Evolutionary conservation across 2,888 invertebrate species (phyloP).

Genomic region (Leptinotarsa juncta): DNA sequence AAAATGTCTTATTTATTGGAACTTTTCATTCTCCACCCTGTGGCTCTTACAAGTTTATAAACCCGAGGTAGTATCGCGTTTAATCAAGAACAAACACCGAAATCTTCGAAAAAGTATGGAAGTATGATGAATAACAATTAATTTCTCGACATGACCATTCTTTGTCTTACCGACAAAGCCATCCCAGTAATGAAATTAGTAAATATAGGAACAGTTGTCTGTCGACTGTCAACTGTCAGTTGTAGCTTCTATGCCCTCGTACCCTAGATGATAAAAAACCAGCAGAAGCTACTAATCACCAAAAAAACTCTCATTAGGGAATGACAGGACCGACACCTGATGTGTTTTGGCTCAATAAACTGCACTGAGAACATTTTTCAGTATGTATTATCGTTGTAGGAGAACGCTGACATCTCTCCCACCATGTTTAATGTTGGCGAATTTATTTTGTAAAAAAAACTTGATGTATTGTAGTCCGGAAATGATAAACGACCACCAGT

Average conservation of each 20-base stretch:
- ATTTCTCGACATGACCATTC: no score
- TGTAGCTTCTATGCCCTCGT: neutral
- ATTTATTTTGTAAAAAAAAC: slow-evolving; percentile 15
- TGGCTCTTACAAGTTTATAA: no score
- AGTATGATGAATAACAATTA: no score
- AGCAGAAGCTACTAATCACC: neutral
- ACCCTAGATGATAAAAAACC: neutral
- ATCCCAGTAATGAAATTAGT: no score
- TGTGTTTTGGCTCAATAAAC: neutral
- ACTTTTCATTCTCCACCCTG: no score
- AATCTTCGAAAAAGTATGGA: no score
- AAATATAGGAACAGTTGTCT: no score
- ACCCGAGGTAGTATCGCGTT: no score
- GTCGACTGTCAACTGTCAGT: no score
- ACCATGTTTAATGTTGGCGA: slow-evolving; percentile 8
- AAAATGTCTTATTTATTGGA: no score
- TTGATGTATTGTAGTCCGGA: slow-evolving; percentile 17
- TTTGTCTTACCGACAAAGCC: no score
- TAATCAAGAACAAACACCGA: no score
- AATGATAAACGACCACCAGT: slow-evolving; percentile 10
- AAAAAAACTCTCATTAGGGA: neutral
- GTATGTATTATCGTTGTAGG: neutral
- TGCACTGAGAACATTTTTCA: slow-evolving; percentile 4
- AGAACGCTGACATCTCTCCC: neutral
- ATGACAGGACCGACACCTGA: neutral